Evolutionary conservation across 2,888 invertebrate species (phyloP).

Genomic region (Yponomeuta malinellus): DNA sequence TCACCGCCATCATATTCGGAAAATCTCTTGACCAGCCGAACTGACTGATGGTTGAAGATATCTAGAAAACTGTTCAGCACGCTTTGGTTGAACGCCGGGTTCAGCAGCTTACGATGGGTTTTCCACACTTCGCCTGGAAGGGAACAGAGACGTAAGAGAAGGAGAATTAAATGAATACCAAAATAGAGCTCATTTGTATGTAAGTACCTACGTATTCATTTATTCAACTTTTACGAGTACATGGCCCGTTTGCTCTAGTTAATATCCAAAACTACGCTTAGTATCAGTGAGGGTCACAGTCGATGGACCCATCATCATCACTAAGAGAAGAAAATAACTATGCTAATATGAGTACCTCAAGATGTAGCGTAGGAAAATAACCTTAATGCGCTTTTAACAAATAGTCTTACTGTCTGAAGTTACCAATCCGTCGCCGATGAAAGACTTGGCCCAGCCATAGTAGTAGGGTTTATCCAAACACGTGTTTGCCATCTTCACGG

Average conservation of each 20-base stretch:
- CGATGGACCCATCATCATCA: too few relatives aligned
- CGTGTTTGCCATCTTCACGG: not conserved
- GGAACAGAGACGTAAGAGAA: too few relatives aligned
- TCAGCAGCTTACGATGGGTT: conserved; percentile 33
- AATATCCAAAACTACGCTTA: too few relatives aligned
- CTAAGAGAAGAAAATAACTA: too few relatives aligned
- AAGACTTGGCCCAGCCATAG: not conserved
- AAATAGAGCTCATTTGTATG: not conserved
- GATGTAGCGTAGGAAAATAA: too few relatives aligned
- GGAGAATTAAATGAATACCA: not conserved
- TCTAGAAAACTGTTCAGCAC: conserved; percentile 33
- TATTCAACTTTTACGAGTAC: too few relatives aligned
- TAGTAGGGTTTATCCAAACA: not conserved
- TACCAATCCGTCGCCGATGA: not conserved
- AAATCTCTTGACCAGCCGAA: conserved; percentile 25
- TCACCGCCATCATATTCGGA: conserved; percentile 25
- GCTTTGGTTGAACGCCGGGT: conserved; percentile 36
- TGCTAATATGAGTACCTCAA: too few relatives aligned
- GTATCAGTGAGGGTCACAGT: too few relatives aligned
- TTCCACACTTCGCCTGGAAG: conserved; percentile 26
- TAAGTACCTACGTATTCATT: too few relatives aligned
- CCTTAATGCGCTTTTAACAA: not conserved
- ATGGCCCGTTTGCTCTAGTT: too few relatives aligned
- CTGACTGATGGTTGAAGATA: conserved; percentile 34
- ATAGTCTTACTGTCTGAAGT: not conserved